Percentiles rank a stretch among this genome's conserved stretches.
phyloP scores from a whole-genome alignment of 2,113 vertebrate species.

The Nothobranchius kuhntae region DNA sequence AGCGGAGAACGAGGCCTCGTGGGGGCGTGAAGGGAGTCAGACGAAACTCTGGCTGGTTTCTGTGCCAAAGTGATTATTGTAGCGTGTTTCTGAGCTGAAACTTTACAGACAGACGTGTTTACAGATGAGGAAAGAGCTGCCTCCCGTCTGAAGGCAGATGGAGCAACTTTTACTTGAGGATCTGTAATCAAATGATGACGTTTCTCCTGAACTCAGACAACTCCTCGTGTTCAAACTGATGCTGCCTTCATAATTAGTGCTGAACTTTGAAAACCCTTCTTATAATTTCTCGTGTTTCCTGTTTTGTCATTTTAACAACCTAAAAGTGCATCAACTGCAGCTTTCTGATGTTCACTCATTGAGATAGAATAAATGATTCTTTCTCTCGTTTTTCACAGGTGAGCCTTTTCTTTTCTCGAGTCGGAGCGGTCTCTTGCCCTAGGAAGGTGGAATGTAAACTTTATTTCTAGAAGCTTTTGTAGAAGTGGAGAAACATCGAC shows the following conservation, averaged over 20 bases:
- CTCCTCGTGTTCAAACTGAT: background rate
- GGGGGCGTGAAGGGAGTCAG: conserved; percentile 18
- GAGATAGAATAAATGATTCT: no score
- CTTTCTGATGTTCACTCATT: no score
- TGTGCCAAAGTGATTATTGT: conserved; percentile 19
- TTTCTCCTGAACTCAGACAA: background rate
- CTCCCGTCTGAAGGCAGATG: conserved; percentile 28
- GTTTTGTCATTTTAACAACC: no score
- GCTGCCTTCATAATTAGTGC: background rate
- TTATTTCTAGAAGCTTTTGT: no score
- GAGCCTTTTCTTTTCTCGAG: no score
- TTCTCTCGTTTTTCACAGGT: no score
- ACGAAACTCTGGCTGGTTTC: conserved; percentile 34
- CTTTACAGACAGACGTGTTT: conserved; percentile 38
- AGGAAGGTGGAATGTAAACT: no score
- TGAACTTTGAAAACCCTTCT: background rate
- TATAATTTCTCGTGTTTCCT: no score
- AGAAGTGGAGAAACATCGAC: no score
- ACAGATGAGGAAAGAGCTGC: conserved; percentile 21
- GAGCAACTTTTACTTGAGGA: background rate
- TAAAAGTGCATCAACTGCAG: no score
- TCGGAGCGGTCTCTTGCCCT: no score
- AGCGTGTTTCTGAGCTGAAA: conserved; percentile 31
- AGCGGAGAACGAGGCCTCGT: conserved; percentile 37
- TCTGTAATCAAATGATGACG: background rate